Evolutionary conservation across 2,888 invertebrate species (phyloP), one percentile per base, ranked within the genome.

Genomic region (Stictocephala bisonia): DNA sequence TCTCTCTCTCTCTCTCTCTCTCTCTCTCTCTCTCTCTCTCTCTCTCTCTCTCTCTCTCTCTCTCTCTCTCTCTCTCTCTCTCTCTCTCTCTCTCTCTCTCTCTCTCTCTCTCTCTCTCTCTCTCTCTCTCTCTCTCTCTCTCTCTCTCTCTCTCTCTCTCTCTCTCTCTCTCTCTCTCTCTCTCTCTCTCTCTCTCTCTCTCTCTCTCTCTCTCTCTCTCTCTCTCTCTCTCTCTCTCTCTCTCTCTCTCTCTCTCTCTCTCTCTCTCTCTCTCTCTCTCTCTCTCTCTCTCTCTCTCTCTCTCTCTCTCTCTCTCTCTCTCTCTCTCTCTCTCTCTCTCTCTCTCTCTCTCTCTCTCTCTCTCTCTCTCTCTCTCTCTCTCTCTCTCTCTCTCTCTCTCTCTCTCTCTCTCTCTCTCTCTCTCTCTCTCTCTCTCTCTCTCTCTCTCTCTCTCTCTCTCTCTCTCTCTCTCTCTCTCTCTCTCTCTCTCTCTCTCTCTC

Each of bases 211-310:
- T 50, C 50, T 50, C 50, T 50, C 50, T 50, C 50, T 50, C 50
- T 50, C 50, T 50, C 50, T 50, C 50, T 50, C 50, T 50, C 50
- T 50, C 50, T 50, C 50, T 50, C 50, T 50, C 50, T 50, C 50
- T 50, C 50, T 50, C 50, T 58, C 13, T 58, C 22, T 29, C 29
- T 60, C 60, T 60, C 60, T 60, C 60, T 60, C 60, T 60, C 60
- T 60, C 60, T 26, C 60, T 29, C 60, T 26, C 60, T 29, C 60
- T 29, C 26, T 29, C 60, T 60, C 60, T 60, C 60, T 60, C 60
- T 29, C 60, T 60, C 31, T 60, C 60, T 29, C 26, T 26, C 60
- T 60, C 11, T 29, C 11, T 60, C 60, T 60, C 26, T 60, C 60
- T 60, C 31, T 29, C 60, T 60, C 60, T 20, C 56, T 56, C 56